These are phyloP conservation scores for Mesembrinibis cayennensis DNA, from an alignment of 2,113 vertebrate genomes.

Conservation along the genomic window DNA sequence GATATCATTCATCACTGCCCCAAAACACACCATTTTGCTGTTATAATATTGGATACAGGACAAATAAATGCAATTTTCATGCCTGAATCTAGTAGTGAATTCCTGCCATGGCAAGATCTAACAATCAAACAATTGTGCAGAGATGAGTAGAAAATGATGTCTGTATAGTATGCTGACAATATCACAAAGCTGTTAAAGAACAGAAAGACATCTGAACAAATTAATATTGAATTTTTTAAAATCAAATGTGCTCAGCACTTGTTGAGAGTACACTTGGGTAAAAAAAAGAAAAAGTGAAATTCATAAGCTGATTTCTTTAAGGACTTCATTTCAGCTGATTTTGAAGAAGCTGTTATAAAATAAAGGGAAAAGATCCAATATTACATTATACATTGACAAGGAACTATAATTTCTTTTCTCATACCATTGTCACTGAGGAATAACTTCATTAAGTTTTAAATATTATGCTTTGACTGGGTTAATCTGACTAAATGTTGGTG, in stretches of 20 bases:
- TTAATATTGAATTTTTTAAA: constrained; percentile 24
- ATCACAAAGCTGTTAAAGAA: background rate
- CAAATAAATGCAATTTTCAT: background rate
- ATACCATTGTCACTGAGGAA: background rate
- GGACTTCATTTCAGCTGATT: background rate
- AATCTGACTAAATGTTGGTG: background rate
- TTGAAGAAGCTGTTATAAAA: background rate
- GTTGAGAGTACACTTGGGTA: background rate
- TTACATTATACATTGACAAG: background rate
- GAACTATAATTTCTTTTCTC: background rate
- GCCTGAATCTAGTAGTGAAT: background rate
- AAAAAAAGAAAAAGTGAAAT: background rate
- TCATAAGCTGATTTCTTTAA: background rate
- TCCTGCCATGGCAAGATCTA: background rate
- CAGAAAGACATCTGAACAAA: background rate
- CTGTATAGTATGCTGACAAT: background rate
- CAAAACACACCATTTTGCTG: background rate
- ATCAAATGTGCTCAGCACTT: background rate
- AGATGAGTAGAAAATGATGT: background rate
- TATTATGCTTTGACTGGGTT: background rate
- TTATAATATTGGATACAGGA: background rate
- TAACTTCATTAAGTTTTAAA: background rate
- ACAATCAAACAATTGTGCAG: background rate
- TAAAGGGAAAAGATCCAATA: background rate
- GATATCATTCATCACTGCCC: background rate